Base-by-base conservation (phyloP, 2,797 vertebrate species). In the Melanogrammus aeglefinus region DNA sequence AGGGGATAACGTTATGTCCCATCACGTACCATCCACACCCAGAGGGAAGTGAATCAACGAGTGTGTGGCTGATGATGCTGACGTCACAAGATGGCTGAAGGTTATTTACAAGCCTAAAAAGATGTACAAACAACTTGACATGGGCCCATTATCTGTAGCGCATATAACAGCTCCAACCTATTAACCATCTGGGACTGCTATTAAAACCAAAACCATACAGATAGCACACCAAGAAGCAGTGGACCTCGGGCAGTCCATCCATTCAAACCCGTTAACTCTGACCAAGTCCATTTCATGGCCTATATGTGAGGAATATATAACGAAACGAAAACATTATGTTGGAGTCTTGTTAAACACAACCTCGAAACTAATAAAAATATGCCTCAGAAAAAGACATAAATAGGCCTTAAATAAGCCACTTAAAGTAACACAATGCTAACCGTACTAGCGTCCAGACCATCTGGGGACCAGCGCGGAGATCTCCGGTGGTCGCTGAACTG, bases 1-100 rank as follows among this genome's bases (percentile, higher is more conserved):
- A 63, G 18, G 47, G 47, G 41, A 4, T 44, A 39, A 39, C 38
- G 38, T 12, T 21, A 18, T 3, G 18, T 57, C 47, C 21, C 47
- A 57, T 57, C 47, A 57, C n/a, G 47, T 13, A 21, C 47, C 41
- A 44, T 44, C 41, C 38, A 16, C 44, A 51, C 18, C 18, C 6
- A 63, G 21, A 63, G 57, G 57, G 21, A 18, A 57, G 16, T 63
- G 1, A n/a, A 7, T 24, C 57, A 63, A 63, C n/a, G 57, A 63
- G 57, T 63, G 57, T 21, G 4, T 57, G 47, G 47, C 18, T n/a
- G 12, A 38, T 44, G 2, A 47, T 47, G 47, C 47, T 51, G 6
- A 51, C 57, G 57, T 63, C 57, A 63, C 57, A 63, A 63, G 7
- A 63, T 63, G 57, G 57, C 57, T 63, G 57, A 63, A 63, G 57